Base-by-base conservation (phyloP, 37 sponge, comb jelly and placozoan genomes). In the Crambe crambe region DNA sequence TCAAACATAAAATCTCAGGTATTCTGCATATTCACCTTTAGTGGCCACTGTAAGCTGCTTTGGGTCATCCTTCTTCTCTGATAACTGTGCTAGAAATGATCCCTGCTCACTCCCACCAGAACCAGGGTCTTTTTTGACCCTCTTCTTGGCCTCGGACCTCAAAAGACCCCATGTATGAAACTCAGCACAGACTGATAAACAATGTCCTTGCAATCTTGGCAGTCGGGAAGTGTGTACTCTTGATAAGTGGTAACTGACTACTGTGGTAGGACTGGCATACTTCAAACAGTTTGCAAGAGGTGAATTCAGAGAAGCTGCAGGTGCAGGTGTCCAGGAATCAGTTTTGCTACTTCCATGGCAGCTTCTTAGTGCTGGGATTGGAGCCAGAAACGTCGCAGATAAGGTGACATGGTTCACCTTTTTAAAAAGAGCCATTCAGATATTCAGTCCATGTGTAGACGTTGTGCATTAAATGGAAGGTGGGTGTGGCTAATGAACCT, bases 1-100 rank as follows among this genome's bases (percentile, higher is more conserved):
- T 15, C n/a, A 32, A 41, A 41, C 3, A 39, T 70, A 22, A 26
- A 25, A 60, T 60, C 25, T 26, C 25, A 31, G 66, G 9, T 17
- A 31, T 65, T 30, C 21, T 21, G 25, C 43, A 36, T 2, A 23
- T 42, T 23, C 30, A 89, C 90, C 90, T 89, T 76, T 89, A 8
- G 80, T 70, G 58, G 81, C 90, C 36, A 89, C 90, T 34, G 90
- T 89, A 4, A 89, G 42, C 8, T 73, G 73, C 47, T 80, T 85
- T 60, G 85, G 85, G 42, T 80, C 73, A 0, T 74, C 70, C 20
- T 78, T 68, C 72, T 76, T 58, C 26, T 68, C 29, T n/a, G 84
- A 69, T 1, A 87, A 37, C 69, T 84, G 59, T 56, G 73, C 69
- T 68, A 89, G 32, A 31, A 89, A 80, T 41, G 90, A 89, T 2